Evolutionary conservation across 2,797 vertebrate species (phyloP).

Genomic region (Eleutherodactylus coqui): DNA sequence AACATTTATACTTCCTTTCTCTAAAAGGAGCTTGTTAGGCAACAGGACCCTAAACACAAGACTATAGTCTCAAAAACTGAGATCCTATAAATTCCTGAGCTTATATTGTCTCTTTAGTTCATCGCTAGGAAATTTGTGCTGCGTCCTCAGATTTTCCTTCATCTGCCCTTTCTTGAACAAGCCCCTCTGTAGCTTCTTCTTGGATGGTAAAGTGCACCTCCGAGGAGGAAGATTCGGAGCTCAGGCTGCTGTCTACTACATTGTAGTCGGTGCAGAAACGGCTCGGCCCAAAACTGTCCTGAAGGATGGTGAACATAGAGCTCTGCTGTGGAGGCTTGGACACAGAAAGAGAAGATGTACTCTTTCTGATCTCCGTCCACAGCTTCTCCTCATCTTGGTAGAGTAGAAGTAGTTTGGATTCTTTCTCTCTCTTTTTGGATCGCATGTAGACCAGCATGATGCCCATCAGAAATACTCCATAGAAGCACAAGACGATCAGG

Average conservation of each 20-base stretch:
- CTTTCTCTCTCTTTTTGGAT: conserved; percentile 88
- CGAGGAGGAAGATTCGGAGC: conserved; percentile 91
- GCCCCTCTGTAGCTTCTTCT: conserved; percentile 85
- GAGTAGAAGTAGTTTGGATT: conserved; percentile 85
- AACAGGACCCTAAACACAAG: conserved; percentile 29
- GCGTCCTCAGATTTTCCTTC: conserved; percentile 75
- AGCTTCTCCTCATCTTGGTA: conserved; percentile 90
- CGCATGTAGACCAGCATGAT: conserved; percentile 93
- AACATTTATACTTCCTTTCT: conserved; percentile 14
- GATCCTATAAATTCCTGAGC: conserved; percentile 36
- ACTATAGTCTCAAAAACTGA: conserved; percentile 19
- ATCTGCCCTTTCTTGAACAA: conserved; percentile 77
- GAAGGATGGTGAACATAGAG: conserved; percentile 76
- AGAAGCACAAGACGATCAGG: conserved; percentile 92
- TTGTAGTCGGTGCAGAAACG: conserved; percentile 88
- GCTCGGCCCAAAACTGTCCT: conserved; percentile 79
- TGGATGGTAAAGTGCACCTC: conserved; percentile 89
- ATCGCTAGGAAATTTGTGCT: conserved; percentile 74
- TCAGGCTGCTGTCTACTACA: conserved; percentile 90
- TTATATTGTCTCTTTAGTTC: conserved; percentile 9
- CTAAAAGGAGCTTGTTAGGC: conserved; percentile 27
- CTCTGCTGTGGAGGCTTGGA: conserved; percentile 78
- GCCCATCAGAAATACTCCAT: conserved; percentile 89
- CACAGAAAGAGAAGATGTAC: conserved; percentile 72
- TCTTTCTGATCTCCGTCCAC: conserved; percentile 86